These are phyloP conservation scores for Eustalomyia histrio DNA, from an alignment of 2,888 invertebrate genomes.

Conservation along the genomic window DNA sequence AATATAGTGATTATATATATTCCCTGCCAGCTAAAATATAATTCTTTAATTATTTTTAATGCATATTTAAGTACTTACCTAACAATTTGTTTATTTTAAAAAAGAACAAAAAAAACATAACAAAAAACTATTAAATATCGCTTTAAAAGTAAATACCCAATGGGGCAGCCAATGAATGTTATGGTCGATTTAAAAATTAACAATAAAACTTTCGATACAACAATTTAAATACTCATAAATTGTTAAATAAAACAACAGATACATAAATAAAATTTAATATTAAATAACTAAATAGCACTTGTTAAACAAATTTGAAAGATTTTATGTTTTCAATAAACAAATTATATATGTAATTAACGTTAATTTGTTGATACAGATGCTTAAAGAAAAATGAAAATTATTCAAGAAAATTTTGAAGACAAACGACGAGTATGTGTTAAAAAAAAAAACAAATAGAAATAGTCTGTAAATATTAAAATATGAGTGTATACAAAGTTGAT, in stretches of 20 bases:
- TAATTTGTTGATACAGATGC: neutral
- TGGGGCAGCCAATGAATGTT: neutral
- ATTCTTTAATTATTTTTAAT: neutral
- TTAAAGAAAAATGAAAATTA: no score
- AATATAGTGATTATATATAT: no score
- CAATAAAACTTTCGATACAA: slow-evolving; percentile 22
- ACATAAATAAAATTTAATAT: neutral
- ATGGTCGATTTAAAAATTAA: neutral
- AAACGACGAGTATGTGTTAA: no score
- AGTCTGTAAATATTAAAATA: no score
- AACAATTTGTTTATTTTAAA: neutral
- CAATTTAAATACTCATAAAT: neutral
- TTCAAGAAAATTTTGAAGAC: no score
- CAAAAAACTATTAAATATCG: neutral
- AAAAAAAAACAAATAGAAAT: no score
- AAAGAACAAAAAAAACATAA: neutral
- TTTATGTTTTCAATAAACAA: neutral
- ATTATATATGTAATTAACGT: neutral
- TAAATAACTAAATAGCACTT: no score
- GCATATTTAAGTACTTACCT: neutral
- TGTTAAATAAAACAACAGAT: slow-evolving; percentile 5
- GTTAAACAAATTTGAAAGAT: neutral
- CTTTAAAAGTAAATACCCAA: neutral
- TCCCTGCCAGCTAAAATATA: no score
- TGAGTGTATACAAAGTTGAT: no score